phyloP scores from a whole-genome alignment of 2,113 vertebrate species.

The Actinemys pallida region DNA sequence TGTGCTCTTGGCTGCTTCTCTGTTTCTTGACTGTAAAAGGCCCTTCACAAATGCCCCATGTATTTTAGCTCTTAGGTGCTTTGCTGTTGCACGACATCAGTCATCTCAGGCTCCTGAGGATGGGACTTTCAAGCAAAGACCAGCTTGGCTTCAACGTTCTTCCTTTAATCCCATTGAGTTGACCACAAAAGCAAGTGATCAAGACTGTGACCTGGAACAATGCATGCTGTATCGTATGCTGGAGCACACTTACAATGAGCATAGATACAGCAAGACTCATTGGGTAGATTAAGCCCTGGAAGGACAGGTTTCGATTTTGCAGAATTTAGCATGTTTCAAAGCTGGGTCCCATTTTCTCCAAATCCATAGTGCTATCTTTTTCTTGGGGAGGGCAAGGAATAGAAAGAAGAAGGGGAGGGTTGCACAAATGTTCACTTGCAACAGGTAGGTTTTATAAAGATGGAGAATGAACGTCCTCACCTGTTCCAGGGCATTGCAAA shows the following conservation, averaged over 20 bases:
- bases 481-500: constrained; percentile 23
- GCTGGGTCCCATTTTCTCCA: neutral
- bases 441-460: constrained; percentile 21
- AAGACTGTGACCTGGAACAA: neutral
- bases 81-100: neutral
- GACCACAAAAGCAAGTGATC: neutral
- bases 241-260: neutral
- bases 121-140: neutral
- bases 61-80: neutral
- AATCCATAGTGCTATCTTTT: constrained; percentile 31
- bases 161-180: neutral
- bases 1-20: constrained; percentile 28
- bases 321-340: constrained; percentile 2
- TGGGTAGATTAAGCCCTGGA: neutral
- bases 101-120: neutral
- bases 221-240: constrained; percentile 1
- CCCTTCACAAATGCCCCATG: constrained; percentile 29
- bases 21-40: constrained; percentile 16
- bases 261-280: neutral
- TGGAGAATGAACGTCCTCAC: constrained; percentile 42
- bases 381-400: constrained; percentile 51
- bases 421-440: constrained; percentile 48
- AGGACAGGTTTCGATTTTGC: constrained; percentile 34
- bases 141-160: neutral
- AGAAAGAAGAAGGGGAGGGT: constrained; percentile 9